Evolutionary conservation across 2,113 vertebrate genomes (phyloP), one percentile per base, ranked within the genome.

Genomic region (Salminus brasiliensis): DNA sequence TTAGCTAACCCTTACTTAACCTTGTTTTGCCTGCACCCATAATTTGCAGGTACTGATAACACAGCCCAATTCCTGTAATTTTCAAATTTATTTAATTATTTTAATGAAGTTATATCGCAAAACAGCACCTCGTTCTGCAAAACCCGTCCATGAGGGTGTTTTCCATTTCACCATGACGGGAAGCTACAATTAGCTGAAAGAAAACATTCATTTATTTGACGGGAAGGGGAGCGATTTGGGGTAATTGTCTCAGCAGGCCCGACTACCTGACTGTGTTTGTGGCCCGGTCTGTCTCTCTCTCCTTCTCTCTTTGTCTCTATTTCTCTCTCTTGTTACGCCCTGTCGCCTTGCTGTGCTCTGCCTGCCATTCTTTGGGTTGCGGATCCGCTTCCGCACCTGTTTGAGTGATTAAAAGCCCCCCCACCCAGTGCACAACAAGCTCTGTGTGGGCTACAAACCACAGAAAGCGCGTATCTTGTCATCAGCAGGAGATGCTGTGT

Each of bases 221-320:
- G 57, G 72, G 62, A 68, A 76, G 36, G 57, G 59, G 78, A 47
- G 66, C 53, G 67, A 34, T 83, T 75, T 60, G 11, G 49, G 29
- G 59, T 83, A 73, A 80, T 83, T 80, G 73, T 83, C 77, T 72
- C 77, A 60, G 82, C 52, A 75, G 67, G 77, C 57, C 29, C 49
- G 39, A 60, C 59, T 76, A 45, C 30, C 16, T 53, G 62, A 36
- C 62, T 39, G 18, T 11, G 32, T 9, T 62, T 1, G 5, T 55
- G 65, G 29, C 62, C n/a, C 59, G 53, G 16, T 16, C 25, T 5
- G 16, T 52, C 52, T 11, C 21, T 55, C n/a, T 8, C 6, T 55
- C 23, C 11, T n/a, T 55, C 10, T 55, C n/a, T 41, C 5, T 41
- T 41, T 41, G 5, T 41, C 10, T 41, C 39, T 41, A 4, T 41